phyloP scores from a whole-genome alignment of 2,888 invertebrate species.

The Orchestes rusci region DNA sequence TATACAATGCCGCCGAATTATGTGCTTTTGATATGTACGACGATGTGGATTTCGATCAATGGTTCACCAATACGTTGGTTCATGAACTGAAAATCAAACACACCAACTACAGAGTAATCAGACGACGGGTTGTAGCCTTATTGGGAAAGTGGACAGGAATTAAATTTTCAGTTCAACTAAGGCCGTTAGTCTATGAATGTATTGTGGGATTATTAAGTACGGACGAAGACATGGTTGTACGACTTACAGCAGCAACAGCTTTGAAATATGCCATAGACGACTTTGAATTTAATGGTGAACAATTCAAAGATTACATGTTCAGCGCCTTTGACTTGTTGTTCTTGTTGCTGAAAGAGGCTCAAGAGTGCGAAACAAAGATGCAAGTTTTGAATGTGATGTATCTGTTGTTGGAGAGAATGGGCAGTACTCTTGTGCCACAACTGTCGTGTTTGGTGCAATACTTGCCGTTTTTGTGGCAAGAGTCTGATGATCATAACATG shows the following conservation, averaged over 20 bases:
- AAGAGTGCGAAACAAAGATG: slow-evolving; percentile 94
- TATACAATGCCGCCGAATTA: slow-evolving; percentile 86
- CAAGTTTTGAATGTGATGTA: slow-evolving; percentile 86
- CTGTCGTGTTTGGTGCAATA: slow-evolving; percentile 68
- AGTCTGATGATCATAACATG: slow-evolving; percentile 83
- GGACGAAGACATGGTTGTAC: slow-evolving; percentile 78
- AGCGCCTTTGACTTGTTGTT: slow-evolving; percentile 74
- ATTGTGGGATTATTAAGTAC: slow-evolving; percentile 59
- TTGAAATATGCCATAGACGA: slow-evolving; percentile 81
- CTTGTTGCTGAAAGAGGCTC: slow-evolving; percentile 74
- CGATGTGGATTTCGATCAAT: slow-evolving; percentile 87
- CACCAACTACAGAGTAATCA: slow-evolving; percentile 75
- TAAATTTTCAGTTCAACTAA: slow-evolving; percentile 67
- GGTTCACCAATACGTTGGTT: slow-evolving; percentile 77
- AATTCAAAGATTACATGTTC: slow-evolving; percentile 78
- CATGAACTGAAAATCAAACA: slow-evolving; percentile 77
- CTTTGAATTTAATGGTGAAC: slow-evolving; percentile 83
- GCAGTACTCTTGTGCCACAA: slow-evolving; percentile 64
- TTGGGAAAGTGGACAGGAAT: slow-evolving; percentile 78
- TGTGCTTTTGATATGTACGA: slow-evolving; percentile 87
- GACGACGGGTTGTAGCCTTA: slow-evolving; percentile 77
- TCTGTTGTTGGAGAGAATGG: slow-evolving; percentile 81
- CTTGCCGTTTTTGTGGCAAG: slow-evolving; percentile 82
- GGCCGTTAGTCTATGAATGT: slow-evolving; percentile 75
- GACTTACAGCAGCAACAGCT: slow-evolving; percentile 79